Evolutionary conservation across 1,140 invertebrate species (phyloP).

Genomic region (Ectropis grisescens): DNA sequence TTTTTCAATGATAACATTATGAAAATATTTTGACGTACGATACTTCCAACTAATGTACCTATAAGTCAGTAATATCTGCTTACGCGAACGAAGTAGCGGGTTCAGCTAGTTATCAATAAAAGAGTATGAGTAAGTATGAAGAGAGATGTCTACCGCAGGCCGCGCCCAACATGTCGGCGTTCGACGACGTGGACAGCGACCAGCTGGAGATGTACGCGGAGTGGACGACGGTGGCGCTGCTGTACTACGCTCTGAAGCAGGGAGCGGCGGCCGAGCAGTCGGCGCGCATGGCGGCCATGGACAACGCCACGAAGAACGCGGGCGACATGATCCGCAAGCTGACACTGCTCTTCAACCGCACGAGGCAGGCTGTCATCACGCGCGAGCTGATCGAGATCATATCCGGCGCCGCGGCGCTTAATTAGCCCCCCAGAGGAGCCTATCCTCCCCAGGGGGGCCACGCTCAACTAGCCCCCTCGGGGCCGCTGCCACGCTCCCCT

Average conservation of each 20-base stretch:
- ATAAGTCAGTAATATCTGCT: no score
- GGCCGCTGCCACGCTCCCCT: no score
- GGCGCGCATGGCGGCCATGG: slow-evolving; percentile 99
- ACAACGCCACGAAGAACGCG: slow-evolving; percentile 98
- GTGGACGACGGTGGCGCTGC: slow-evolving; percentile 91
- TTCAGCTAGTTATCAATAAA: no score
- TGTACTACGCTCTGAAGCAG: slow-evolving; percentile 97
- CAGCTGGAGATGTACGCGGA: slow-evolving; percentile 94
- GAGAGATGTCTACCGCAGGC: slow-evolving; percentile 34
- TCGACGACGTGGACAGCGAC: slow-evolving; percentile 91
- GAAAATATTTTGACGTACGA: no score
- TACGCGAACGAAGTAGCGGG: no score
- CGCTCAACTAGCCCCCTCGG: no score
- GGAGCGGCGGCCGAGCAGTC: slow-evolving; percentile 97
- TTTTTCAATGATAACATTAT: no score
- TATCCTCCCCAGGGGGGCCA: no score
- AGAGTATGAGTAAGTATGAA: no score
- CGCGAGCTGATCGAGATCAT: slow-evolving; percentile 99
- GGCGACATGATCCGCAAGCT: slow-evolving; percentile 99
- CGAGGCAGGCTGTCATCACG: slow-evolving; percentile 98
- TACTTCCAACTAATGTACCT: no score
- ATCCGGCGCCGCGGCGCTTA: slow-evolving; percentile 96
- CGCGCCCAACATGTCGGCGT: slow-evolving; percentile 85
- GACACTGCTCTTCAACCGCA: slow-evolving; percentile 96
- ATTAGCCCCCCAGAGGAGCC: no score